phyloP scores from a whole-genome alignment of 53 echinoderm and acorn worm genomes.

The Holothuria scabra region DNA sequence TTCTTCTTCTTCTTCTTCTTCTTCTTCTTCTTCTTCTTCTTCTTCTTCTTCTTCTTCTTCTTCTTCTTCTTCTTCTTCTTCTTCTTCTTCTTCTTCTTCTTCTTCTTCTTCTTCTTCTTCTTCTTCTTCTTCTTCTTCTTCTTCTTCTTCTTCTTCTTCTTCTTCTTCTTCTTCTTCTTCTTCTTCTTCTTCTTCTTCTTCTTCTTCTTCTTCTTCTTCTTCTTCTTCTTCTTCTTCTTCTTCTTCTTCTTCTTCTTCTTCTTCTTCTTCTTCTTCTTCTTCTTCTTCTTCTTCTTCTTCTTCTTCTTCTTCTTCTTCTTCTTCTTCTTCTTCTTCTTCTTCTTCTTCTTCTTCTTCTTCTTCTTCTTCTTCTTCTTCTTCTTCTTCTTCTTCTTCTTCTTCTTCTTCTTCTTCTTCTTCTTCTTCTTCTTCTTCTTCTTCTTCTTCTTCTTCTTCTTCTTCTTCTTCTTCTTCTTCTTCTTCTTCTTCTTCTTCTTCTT shows the following conservation, averaged over 20 bases:
- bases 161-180: background rate
- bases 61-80: background rate
- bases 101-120: background rate
- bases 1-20: background rate
- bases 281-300: background rate
- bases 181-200: background rate
- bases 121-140: background rate
- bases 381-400: background rate
- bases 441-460: background rate
- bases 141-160: background rate
- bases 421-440: background rate
- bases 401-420: background rate
- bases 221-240: background rate
- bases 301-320: background rate
- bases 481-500: background rate
- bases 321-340: background rate
- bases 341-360: background rate
- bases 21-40: background rate
- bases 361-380: background rate
- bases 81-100: background rate
- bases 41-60: background rate
- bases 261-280: background rate
- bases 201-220: background rate
- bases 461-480: background rate
- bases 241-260: background rate